Evolutionary conservation across 2,797 vertebrate species (phyloP).

Genomic region (Synaphobranchus kaupii): DNA sequence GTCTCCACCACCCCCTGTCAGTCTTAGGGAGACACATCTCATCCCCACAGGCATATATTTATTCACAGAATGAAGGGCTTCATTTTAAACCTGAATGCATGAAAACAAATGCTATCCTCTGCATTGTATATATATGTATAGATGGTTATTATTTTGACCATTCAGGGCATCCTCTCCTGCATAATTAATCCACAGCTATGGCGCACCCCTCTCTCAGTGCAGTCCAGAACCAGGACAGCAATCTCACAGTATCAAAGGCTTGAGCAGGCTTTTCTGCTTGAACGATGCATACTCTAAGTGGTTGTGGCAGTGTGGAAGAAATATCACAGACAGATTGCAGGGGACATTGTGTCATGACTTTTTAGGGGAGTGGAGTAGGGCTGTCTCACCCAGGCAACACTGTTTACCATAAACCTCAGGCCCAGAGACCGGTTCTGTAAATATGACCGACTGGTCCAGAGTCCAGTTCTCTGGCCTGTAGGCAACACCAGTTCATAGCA

Average conservation of each 20-base stretch:
- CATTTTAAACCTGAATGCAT: conserved; percentile 5
- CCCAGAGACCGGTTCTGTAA: background rate
- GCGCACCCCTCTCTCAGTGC: background rate
- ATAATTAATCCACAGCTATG: conserved; percentile 9
- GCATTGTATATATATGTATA: conserved; percentile 1
- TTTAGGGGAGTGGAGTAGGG: background rate
- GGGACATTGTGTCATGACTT: conserved; percentile 1
- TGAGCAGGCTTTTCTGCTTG: background rate
- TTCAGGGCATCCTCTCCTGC: background rate
- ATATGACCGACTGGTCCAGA: background rate
- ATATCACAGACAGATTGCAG: background rate
- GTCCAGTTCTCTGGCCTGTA: background rate
- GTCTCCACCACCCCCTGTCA: background rate
- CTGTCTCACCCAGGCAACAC: background rate
- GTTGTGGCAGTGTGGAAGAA: background rate
- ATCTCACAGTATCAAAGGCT: background rate
- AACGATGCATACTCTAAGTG: background rate
- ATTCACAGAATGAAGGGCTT: background rate
- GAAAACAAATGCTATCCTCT: background rate
- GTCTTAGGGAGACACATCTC: background rate
- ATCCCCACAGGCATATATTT: background rate
- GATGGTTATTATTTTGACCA: conserved; percentile 6
- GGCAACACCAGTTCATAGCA: background rate
- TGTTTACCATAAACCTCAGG: background rate
- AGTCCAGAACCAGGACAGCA: background rate